Base-by-base conservation (phyloP, 2,888 invertebrate genomes). In the Oscheius sp. region DNA sequence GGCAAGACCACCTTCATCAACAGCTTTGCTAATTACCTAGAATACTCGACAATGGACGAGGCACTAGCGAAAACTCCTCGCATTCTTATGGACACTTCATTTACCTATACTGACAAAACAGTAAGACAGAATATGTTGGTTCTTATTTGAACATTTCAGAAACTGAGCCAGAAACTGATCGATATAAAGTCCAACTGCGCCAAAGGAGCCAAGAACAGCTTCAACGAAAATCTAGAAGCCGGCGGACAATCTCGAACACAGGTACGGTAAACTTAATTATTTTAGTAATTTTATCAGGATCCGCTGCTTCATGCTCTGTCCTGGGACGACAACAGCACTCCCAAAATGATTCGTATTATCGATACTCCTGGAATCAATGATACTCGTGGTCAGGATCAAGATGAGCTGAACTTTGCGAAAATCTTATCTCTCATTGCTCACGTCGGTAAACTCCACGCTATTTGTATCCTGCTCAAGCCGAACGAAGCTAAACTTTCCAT, bases 1-100 rank as follows among this genome's bases (percentile, higher is more conserved):
- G 63, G 63, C 10, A 63, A 63, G 63, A 32, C 63, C 21, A 63
- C 63, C n/a, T 63, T 63, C 33, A 63, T 63, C 63, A 63, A 63
- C 29, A 50, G 63, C 10, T 33, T 63, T 7, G 21, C 33, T 5
- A 63, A 63, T 21, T 11, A 63, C 29, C 21, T 63, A 3, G 10
- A 47, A 21, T 47, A 63, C 11, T 3, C 5, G n/a, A 47, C 63
- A 47, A 10, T 63, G 10, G 11, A 63, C 7, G 47, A 5, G 11
- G 47, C 33, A 21, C 7, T 48, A 29, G n/a, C 11, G 21, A 11
- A 3, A 37, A 47, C 7, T 3, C 59, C 37, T 35, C 21, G 33
- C 4, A 47, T 63, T 48, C 29, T 63, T 2, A 48, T 63, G 13
- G 48, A 48, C 11, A 63, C 63, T 13, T n/a, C 48, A 10, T 63